Evolutionary conservation across 2,113 vertebrate species (phyloP).

Genomic region (Crotalus viridis): DNA sequence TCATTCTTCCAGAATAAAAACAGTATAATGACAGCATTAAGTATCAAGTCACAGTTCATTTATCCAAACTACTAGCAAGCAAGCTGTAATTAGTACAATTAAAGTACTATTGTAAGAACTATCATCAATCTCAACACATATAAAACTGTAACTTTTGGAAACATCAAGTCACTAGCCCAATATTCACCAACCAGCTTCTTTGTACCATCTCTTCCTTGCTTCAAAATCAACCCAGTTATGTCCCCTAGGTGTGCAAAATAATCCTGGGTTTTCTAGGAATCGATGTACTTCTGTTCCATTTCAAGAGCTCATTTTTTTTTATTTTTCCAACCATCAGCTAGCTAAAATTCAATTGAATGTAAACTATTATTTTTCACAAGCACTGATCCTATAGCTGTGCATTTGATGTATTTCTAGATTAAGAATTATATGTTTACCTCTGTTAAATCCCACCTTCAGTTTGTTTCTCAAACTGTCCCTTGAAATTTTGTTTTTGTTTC

Average conservation of each 20-base stretch:
- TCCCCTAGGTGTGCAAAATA: neutral
- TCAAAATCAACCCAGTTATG: neutral
- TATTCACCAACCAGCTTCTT: neutral
- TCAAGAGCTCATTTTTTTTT: neutral
- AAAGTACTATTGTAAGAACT: neutral
- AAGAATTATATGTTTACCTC: neutral
- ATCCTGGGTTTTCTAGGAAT: neutral
- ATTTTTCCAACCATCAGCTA: neutral
- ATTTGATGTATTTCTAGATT: neutral
- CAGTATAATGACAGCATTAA: neutral
- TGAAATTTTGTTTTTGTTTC: neutral
- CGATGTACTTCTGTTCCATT: neutral
- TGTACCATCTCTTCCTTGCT: no score
- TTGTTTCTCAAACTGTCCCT: neutral
- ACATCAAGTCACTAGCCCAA: neutral
- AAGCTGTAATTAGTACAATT: neutral
- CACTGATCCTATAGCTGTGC: neutral
- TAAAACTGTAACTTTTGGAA: neutral
- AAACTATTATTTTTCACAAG: neutral
- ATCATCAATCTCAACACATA: neutral
- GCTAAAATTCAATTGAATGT: neutral
- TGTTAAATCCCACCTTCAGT: neutral
- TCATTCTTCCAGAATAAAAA: neutral
- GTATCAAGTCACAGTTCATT: neutral
- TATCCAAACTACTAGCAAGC: neutral